A percentile compares a stretch with the other conserved stretches of the same genome.
Evolutionary conservation across 2,888 invertebrate genomes (phyloP).

Genomic region (Cyclophora punctaria): DNA sequence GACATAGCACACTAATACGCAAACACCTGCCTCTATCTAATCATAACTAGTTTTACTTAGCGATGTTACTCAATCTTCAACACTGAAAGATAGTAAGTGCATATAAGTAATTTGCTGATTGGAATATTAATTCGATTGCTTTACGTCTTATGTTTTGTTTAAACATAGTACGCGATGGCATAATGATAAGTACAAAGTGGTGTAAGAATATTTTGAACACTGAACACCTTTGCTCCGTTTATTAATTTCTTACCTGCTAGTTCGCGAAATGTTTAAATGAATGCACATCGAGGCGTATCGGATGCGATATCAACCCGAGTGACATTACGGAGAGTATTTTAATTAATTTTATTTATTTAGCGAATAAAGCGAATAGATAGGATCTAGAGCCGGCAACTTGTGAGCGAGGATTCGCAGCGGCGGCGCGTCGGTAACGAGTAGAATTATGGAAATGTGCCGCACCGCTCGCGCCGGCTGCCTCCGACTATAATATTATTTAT

Average conservation of each 20-base stretch:
- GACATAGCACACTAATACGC: conserved; percentile 13
- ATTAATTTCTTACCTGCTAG: no score
- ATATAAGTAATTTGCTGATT: no score
- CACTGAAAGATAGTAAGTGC: no score
- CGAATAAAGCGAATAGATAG: conserved; percentile 37
- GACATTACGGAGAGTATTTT: conserved; percentile 16
- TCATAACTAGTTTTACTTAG: conserved; percentile 14
- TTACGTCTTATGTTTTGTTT: no score
- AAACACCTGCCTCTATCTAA: conserved; percentile 11
- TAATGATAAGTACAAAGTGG: no score
- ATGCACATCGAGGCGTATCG: not conserved
- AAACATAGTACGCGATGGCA: no score
- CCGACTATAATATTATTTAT: conserved; percentile 36
- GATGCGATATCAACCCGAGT: conserved; percentile 1
- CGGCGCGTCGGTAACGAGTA: conserved; percentile 43
- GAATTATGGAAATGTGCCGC: conserved; percentile 58
- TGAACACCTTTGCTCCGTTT: no score
- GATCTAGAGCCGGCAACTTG: conserved; percentile 28
- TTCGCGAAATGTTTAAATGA: no score
- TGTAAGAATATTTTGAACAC: no score
- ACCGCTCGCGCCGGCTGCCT: conserved; percentile 23
- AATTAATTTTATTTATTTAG: conserved; percentile 42
- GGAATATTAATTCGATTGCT: no score
- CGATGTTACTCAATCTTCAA: conserved; percentile 1
- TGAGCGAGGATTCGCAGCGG: conserved; percentile 16